A percentile compares a stretch with the other conserved stretches of the same genome.
These are phyloP conservation scores for Paguma larvata DNA, from an alignment of 2,797 vertebrate species.

Conservation along the genomic window DNA sequence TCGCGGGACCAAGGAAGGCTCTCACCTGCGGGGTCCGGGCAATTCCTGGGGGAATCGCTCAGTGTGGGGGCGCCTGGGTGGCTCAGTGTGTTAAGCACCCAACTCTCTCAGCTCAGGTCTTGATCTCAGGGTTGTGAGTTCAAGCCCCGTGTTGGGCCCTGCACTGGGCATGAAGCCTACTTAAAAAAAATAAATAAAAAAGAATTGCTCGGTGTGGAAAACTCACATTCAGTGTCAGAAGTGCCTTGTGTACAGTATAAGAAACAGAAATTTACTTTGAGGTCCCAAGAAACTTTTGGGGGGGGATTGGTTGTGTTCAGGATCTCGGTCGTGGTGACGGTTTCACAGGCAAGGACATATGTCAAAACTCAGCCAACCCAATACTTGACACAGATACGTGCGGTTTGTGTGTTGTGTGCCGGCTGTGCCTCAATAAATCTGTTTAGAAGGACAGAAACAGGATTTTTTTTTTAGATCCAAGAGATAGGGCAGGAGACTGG, in stretches of 20 bases:
- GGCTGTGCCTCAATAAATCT: not conserved
- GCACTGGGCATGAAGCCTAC: too few relatives aligned
- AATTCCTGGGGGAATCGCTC: not conserved
- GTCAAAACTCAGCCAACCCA: not conserved
- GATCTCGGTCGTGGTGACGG: not conserved
- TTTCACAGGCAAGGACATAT: accelerated
- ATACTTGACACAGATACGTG: not conserved
- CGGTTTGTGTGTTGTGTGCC: too few relatives aligned
- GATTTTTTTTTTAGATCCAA: not conserved
- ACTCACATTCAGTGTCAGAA: not conserved
- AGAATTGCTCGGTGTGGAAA: not conserved
- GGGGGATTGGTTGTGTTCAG: not conserved
- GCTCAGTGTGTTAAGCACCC: too few relatives aligned
- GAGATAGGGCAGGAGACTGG: too few relatives aligned
- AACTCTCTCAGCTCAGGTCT: too few relatives aligned
- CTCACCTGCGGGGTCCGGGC: not conserved
- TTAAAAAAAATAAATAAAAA: too few relatives aligned
- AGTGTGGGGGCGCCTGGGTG: too few relatives aligned
- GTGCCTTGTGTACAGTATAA: not conserved
- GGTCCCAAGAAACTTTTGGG: not conserved
- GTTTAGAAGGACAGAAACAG: not conserved
- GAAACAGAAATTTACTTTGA: not conserved
- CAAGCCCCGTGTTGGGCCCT: too few relatives aligned
- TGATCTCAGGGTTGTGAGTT: too few relatives aligned
- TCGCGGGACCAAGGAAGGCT: not conserved